Percentiles rank a stretch among this genome's conserved stretches.
These are phyloP conservation scores for Myocastor coypus DNA, from an alignment of 2,113 vertebrate species.

Conservation along the genomic window DNA sequence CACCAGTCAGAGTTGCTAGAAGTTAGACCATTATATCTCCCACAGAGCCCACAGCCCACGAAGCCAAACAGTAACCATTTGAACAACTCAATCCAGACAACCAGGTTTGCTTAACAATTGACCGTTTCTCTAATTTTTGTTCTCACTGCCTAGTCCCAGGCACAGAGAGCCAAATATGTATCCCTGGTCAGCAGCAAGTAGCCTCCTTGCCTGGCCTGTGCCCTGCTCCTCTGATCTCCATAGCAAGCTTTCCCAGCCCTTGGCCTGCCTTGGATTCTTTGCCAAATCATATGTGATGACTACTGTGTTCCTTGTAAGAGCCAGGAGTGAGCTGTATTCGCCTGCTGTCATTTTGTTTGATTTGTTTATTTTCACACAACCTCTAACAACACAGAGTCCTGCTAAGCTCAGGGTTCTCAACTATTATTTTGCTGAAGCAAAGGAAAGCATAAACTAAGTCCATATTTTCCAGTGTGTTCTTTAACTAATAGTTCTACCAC, in stretches of 20 bases:
- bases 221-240: too few species aligned
- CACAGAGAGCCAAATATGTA: neutral
- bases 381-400: neutral
- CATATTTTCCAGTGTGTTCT: slow-evolving; percentile 12
- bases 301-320: neutral
- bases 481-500: slow-evolving; percentile 39
- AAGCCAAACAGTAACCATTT: neutral
- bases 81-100: neutral
- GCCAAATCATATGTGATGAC: neutral
- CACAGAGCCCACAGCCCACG: neutral
- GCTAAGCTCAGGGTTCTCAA: neutral
- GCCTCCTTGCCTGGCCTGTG: neutral
- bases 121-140: neutral
- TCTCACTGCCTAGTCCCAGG: neutral
- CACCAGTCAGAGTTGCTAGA: neutral
- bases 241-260: neutral
- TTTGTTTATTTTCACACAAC: neutral
- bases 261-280: neutral
- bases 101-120: neutral
- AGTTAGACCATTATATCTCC: neutral
- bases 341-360: neutral
- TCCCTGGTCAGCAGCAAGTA: neutral
- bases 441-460: neutral
- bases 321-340: neutral
- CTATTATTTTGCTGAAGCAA: neutral